Evolutionary conservation across 92 coral and sea anemone genomes (phyloP).

Genomic region (Bergia puertoricense): DNA sequence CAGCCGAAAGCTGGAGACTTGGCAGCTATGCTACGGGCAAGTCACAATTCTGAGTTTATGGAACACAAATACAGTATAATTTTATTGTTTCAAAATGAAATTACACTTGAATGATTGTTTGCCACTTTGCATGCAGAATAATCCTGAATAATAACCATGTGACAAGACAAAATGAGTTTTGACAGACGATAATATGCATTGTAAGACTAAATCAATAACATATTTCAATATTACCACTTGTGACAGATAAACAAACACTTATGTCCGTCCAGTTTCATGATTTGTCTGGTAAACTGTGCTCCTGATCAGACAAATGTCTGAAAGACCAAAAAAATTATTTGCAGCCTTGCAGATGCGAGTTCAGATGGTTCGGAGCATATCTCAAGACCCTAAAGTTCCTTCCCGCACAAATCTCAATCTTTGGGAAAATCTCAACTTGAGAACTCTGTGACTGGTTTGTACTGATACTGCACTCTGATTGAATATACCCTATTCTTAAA

Average conservation of each 20-base stretch:
- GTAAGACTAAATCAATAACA: neutral
- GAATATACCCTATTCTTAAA: too few relatives aligned
- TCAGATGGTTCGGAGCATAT: too few relatives aligned
- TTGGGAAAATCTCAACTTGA: too few relatives aligned
- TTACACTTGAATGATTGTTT: conserved; percentile 4
- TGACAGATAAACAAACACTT: conserved; percentile 17
- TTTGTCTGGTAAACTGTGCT: conserved; percentile 10
- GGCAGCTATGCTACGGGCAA: neutral
- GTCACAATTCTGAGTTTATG: conserved; percentile 1
- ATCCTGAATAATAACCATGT: neutral
- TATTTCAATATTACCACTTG: neutral
- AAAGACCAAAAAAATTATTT: neutral
- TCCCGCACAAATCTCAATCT: too few relatives aligned
- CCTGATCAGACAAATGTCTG: neutral
- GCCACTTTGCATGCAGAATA: conserved; percentile 2
- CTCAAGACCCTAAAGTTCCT: too few relatives aligned
- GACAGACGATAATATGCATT: neutral
- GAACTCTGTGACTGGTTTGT: too few relatives aligned
- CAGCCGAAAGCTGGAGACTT: too few relatives aligned
- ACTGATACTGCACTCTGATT: too few relatives aligned
- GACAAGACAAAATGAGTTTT: neutral
- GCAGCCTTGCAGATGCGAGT: neutral
- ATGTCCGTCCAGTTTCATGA: neutral
- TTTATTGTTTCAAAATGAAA: neutral
- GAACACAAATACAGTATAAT: conserved; percentile 2